Conservation (phyloP, 2,797 vertebrate genomes). For the Myripristis murdjan region DNA sequence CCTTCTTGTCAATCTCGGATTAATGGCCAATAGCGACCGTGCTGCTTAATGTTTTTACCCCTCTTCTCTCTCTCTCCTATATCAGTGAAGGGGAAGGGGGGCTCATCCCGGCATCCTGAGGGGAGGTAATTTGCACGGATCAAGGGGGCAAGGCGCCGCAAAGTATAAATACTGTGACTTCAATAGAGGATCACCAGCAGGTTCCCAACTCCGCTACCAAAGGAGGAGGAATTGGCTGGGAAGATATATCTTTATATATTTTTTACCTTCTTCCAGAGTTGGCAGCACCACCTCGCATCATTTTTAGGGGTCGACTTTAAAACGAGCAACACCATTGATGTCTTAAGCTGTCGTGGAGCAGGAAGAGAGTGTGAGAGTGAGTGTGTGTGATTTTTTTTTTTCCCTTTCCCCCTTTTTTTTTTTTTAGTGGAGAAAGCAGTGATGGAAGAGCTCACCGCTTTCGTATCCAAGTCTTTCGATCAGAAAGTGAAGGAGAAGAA, state of each 20-base stretch:
- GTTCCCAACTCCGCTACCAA: slow-evolving; percentile 89
- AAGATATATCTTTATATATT: slow-evolving; percentile 80
- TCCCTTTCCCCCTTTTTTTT: too few species aligned
- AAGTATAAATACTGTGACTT: slow-evolving; percentile 99
- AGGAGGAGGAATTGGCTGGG: slow-evolving; percentile 89
- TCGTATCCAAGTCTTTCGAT: slow-evolving; percentile 99
- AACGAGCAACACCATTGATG: slow-evolving; percentile 90
- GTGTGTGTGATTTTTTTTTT: slow-evolving; percentile 37
- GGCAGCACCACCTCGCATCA: slow-evolving; percentile 82
- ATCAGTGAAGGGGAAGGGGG: slow-evolving; percentile 86
- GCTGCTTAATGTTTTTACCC: slow-evolving; percentile 66
- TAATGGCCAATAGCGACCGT: slow-evolving; percentile 89
- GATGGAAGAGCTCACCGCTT: slow-evolving; percentile 99
- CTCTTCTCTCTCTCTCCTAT: slow-evolving; percentile 53
- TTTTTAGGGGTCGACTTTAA: slow-evolving; percentile 84
- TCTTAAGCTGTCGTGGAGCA: slow-evolving; percentile 89
- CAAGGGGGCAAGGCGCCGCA: slow-evolving; percentile 94
- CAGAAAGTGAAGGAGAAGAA: slow-evolving; percentile 99
- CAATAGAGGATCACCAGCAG: slow-evolving; percentile 92
- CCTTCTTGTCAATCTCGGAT: slow-evolving; percentile 93
- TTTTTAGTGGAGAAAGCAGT: slow-evolving; percentile 78
- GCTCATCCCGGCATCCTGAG: slow-evolving; percentile 90
- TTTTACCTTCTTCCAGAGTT: slow-evolving; percentile 77
- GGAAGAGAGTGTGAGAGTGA: slow-evolving; percentile 61
- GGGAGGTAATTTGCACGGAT: slow-evolving; percentile 97